Conservation (phyloP, 2,888 invertebrate genomes). For the Autographa gamma region DNA sequence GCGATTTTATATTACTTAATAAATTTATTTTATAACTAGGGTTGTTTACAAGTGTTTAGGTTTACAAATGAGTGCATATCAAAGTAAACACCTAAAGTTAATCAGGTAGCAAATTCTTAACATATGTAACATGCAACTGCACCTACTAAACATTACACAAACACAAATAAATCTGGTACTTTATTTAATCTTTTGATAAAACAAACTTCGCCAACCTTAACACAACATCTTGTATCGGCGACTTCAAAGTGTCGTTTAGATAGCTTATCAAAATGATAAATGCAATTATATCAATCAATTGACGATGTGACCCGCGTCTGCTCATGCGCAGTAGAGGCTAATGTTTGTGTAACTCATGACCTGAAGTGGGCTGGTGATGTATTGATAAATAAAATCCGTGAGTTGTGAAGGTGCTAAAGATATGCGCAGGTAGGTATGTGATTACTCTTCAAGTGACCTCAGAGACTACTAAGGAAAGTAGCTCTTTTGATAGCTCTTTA, state of each 20-base stretch:
- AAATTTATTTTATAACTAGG: no score
- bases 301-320: constrained; percentile 71
- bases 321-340: constrained; percentile 39
- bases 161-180: not conserved
- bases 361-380: constrained; percentile 37
- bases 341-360: constrained; percentile 49
- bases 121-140: not conserved
- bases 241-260: constrained; percentile 61
- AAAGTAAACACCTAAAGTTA: no score
- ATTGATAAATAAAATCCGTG: constrained; percentile 34
- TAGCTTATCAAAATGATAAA: constrained; percentile 69
- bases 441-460: not conserved
- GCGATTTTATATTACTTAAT: no score
- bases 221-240: constrained; percentile 48
- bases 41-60: no score
- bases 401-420: not conserved
- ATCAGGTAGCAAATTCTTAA: no score
- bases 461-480: not conserved
- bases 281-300: constrained; percentile 78
- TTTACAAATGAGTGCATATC: no score
- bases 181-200: constrained; percentile 7
- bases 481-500: no score
- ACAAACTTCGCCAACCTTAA: constrained; percentile 13
- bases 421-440: not conserved
- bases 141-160: not conserved